Conservation (phyloP, 2,797 vertebrate genomes). For the Pteropus rufus region DNA sequence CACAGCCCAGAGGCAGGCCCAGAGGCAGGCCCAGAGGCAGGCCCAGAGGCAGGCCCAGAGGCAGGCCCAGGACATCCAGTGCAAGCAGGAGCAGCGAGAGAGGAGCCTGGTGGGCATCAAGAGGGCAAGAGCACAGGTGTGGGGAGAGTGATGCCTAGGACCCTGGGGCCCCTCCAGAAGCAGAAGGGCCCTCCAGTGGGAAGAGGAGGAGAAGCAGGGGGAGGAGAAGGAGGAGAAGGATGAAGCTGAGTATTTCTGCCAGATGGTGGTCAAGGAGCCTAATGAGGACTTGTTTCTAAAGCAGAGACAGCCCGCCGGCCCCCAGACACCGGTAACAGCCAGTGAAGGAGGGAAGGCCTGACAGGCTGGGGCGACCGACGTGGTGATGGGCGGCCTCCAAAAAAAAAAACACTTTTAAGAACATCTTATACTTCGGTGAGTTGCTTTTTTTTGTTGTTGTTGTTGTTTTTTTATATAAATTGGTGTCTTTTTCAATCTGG, state of each 20-base stretch:
- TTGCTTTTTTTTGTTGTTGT: not conserved
- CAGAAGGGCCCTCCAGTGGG: slow-evolving; percentile 5
- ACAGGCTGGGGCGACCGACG: not conserved
- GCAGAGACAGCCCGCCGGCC: slow-evolving; percentile 53
- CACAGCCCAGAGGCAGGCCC: slow-evolving; percentile 83
- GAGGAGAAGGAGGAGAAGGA: slow-evolving; percentile 83
- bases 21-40: slow-evolving; percentile 87
- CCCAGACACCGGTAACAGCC: slow-evolving; percentile 28
- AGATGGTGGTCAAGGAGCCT: slow-evolving; percentile 89
- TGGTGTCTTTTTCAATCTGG: not conserved
- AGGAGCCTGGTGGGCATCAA: slow-evolving; percentile 87
- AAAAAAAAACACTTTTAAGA: not conserved
- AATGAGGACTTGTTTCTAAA: slow-evolving; percentile 86
- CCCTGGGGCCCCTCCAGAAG: slow-evolving; percentile 80
- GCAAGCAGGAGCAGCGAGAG: slow-evolving; percentile 82
- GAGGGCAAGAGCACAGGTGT: slow-evolving; percentile 33
- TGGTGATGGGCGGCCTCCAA: not conserved
- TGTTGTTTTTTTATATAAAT: not conserved
- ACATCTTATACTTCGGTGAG: not conserved
- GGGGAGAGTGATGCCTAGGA: slow-evolving; percentile 89
- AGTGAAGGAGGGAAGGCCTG: not conserved
- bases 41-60: slow-evolving; percentile 82
- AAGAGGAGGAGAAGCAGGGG: slow-evolving; percentile 77
- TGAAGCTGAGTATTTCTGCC: slow-evolving; percentile 89
- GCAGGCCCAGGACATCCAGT: slow-evolving; percentile 85